Percentiles rank a stretch among this genome's conserved stretches.
Conservation (phyloP, 2,888 invertebrate genomes). For the Smittia sp. region DNA sequence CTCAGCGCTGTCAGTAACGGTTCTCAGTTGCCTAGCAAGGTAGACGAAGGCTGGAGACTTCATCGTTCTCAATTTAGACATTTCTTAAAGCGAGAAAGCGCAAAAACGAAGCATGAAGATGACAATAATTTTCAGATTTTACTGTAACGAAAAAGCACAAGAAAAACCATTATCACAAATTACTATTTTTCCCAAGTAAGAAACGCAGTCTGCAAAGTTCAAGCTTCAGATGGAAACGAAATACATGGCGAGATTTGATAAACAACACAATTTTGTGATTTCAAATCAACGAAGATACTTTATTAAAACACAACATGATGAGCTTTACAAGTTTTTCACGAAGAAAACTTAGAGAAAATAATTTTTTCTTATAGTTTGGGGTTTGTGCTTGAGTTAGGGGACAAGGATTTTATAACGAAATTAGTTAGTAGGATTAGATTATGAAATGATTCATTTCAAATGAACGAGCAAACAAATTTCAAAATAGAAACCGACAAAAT, state of each 20-base stretch:
- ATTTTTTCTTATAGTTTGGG: background rate
- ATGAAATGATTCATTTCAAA: no score
- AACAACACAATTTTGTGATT: background rate
- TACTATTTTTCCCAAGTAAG: background rate
- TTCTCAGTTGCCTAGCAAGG: background rate
- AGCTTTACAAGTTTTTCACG: conserved; percentile 18
- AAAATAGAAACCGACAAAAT: no score
- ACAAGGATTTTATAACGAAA: no score
- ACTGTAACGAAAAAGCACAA: background rate
- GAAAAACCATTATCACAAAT: conserved; percentile 16
- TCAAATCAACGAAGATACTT: conserved; percentile 7
- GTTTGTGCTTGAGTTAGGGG: no score
- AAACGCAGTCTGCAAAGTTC: background rate
- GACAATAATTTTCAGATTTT: conserved; percentile 27
- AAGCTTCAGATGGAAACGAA: background rate
- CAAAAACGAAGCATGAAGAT: background rate
- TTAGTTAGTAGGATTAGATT: no score
- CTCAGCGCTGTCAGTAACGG: background rate
- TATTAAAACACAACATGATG: conserved; percentile 35
- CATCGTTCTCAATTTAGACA: background rate
- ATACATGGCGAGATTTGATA: background rate
- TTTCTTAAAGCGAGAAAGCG: background rate
- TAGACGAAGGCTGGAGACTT: no score
- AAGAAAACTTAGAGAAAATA: background rate
- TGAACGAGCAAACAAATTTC: no score